Conservation (phyloP, 1,140 invertebrate species). For the Gerris buenoi region DNA sequence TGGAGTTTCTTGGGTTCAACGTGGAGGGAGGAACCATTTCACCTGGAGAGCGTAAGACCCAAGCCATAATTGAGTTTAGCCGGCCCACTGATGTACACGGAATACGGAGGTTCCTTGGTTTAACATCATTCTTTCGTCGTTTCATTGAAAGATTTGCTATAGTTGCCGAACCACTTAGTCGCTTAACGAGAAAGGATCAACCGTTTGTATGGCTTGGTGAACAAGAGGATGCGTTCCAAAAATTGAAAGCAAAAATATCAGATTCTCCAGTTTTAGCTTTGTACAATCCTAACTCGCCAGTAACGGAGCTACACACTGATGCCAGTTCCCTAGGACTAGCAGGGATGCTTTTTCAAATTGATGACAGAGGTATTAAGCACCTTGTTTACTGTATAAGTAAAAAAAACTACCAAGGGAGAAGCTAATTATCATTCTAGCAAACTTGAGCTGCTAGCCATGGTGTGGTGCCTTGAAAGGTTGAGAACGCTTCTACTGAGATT, state of each 20-base stretch:
- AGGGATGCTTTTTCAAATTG: neutral
- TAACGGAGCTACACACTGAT: neutral
- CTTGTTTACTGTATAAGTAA: neutral
- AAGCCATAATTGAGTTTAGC: too few relatives aligned
- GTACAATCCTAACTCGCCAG: neutral
- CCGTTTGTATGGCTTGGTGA: too few relatives aligned
- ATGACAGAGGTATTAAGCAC: neutral
- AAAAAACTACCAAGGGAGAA: neutral
- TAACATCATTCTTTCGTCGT: too few relatives aligned
- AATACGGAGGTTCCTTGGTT: too few relatives aligned
- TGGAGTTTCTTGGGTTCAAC: neutral
- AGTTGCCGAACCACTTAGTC: too few relatives aligned
- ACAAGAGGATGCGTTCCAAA: neutral
- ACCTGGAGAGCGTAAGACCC: neutral
- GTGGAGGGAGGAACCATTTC: neutral
- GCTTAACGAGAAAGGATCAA: too few relatives aligned
- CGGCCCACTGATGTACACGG: too few relatives aligned
- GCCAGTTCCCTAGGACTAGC: neutral
- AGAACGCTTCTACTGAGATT: neutral
- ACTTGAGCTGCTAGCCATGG: neutral
- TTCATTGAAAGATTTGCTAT: too few relatives aligned
- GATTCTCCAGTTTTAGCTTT: neutral
- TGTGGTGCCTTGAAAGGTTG: neutral
- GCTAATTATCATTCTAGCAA: neutral
- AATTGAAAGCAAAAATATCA: neutral